Conservation (phyloP, 2,888 invertebrate genomes). For the Venustoraphidia nigricollis region DNA sequence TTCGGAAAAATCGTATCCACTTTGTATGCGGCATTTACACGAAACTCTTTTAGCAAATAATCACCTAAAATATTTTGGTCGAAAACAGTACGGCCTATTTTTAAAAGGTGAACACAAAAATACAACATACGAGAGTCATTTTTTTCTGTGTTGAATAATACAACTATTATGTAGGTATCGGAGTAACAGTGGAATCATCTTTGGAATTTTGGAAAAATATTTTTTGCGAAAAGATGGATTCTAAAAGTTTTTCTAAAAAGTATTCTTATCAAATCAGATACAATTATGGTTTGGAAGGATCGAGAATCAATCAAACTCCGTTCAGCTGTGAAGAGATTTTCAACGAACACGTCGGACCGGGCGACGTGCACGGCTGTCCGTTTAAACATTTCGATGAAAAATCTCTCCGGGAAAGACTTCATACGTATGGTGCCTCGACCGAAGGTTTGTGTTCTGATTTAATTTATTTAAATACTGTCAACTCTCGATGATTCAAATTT, state of each 20-base stretch:
- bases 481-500: too few species aligned
- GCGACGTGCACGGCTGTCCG: constrained; percentile 80
- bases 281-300: constrained; percentile 86
- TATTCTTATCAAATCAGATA: constrained; percentile 79
- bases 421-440: too few species aligned
- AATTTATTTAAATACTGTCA: too few species aligned
- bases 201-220: constrained; percentile 74
- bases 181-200: constrained; percentile 74
- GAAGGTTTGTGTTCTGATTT: too few species aligned
- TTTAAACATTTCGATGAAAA: constrained; percentile 54
- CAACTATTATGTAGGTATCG: constrained; percentile 36
- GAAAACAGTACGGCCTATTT: constrained; percentile 78
- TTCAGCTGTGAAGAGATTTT: constrained; percentile 80
- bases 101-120: constrained; percentile 42
- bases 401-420: too few species aligned
- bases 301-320: constrained; percentile 67
- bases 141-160: too few species aligned
- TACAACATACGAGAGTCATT: too few species aligned
- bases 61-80: constrained; percentile 70
- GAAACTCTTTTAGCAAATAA: constrained; percentile 55
- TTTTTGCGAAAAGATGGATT: constrained; percentile 62
- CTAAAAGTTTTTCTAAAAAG: constrained; percentile 74
- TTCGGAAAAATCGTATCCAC: too few species aligned
- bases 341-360: constrained; percentile 46
- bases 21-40: constrained; percentile 28